phyloP scores from a whole-genome alignment of 2,797 vertebrate species.

The Eleutherodactylus coqui region DNA sequence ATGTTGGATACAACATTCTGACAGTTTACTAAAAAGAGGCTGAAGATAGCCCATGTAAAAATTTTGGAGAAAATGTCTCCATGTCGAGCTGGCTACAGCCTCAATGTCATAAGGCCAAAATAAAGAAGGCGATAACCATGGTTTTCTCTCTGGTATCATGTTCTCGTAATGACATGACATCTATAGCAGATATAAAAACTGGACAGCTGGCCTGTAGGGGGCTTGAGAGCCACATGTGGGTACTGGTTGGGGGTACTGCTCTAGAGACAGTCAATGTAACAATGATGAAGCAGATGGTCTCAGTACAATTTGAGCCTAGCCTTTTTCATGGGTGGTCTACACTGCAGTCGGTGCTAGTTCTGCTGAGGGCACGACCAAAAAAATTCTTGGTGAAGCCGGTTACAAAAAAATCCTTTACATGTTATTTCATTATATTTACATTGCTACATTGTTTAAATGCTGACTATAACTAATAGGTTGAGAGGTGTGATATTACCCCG shows the following conservation, averaged over 20 bases:
- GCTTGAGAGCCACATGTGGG: no score
- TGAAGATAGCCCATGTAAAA: no score
- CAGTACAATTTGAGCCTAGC: background rate
- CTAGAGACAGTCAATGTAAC: background rate
- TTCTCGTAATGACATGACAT: no score
- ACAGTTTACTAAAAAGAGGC: no score
- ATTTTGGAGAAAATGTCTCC: no score
- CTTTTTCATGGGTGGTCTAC: background rate
- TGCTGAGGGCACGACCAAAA: background rate
- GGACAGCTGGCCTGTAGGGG: background rate
- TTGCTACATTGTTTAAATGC: background rate
- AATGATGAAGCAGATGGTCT: background rate
- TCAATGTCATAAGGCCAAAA: no score
- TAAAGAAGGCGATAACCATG: no score
- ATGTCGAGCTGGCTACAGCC: no score
- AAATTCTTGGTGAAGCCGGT: background rate
- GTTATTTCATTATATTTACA: background rate
- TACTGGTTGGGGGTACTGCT: background rate
- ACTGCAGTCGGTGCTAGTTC: background rate
- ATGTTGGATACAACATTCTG: no score
- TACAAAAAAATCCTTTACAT: background rate
- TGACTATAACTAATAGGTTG: background rate
- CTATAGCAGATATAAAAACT: no score
- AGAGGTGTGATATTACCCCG: background rate
- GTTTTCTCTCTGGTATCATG: no score